Evolutionary conservation across 2,888 invertebrate genomes (phyloP), one percentile per base, ranked within the genome.

Genomic region (Miltochrista miniata): DNA sequence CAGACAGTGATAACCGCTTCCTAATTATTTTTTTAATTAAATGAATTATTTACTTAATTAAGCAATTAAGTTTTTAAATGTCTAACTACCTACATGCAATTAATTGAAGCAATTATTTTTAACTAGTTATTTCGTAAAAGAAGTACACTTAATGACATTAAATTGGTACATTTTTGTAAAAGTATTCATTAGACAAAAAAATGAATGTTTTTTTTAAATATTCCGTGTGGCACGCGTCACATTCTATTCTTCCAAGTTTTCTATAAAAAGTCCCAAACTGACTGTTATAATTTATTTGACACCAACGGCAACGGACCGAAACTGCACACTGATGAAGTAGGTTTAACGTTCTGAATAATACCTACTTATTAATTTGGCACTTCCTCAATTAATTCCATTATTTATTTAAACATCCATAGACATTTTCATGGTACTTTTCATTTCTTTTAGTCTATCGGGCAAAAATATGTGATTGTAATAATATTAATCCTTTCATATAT

Each of bases 321-420:
- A 36, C 18, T 29, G 18, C n/a, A 14, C 4, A 42, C 12, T 18
- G 33, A 18, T 8, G n/a, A 10, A 8, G 33, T 41, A 37, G n/a
- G 35, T 33, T 33, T 18, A 41, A 49, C 42, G 44, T 49, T 53
- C 42, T 36, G 37, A 49, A 56, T 51, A 46, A 41, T 46, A n/a
- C 33, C 42, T 46, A n/a, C 33, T 42, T 48, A 50, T 46, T 59
- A 66, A 60, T 62, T 62, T 45, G 53, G 57, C 45, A 45, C 59
- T 54, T 65, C 61, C 57, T 54, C 61, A 43, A 60, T 70, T 62
- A 63, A 50, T 59, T 47, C 50, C 55, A 63, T 64, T 64, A 66
- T 72, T n/a, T 69, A 65, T 31, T 10, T 10, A 7, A 31, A 31
- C 31, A 10, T 10, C 3, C 31, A 5, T 31, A 48, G 35, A 34